Conservation (phyloP, 1,140 invertebrate species). For the Pinna nobilis region DNA sequence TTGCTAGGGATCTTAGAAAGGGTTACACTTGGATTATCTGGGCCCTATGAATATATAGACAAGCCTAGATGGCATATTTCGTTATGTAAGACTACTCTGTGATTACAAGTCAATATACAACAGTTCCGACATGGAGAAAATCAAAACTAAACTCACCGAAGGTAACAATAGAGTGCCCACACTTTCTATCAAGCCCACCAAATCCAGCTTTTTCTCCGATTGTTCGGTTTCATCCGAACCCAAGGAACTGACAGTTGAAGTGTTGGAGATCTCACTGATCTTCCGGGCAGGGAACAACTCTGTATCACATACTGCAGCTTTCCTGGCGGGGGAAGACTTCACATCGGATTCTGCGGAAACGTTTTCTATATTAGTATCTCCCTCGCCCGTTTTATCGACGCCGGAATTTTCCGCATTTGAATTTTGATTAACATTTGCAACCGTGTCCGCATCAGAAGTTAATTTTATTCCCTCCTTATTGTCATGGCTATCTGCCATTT, state of each 20-base stretch:
- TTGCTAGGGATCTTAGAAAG: no score
- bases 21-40: no score
- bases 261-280: not conserved
- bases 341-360: not conserved
- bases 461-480: not conserved
- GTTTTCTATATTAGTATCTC: not conserved
- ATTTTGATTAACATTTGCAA: no score
- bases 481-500: not conserved
- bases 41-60: no score
- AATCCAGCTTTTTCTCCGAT: constrained; percentile 52
- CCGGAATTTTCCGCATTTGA: not conserved
- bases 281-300: not conserved
- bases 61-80: no score
- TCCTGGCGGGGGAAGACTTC: not conserved
- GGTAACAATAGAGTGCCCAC: constrained; percentile 62
- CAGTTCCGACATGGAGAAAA: no score
- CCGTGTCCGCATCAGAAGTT: not conserved
- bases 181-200: constrained; percentile 59
- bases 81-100: no score
- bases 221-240: constrained; percentile 29
- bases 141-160: constrained; percentile 65
- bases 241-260: constrained; percentile 4
- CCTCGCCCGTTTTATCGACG: not conserved
- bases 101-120: no score
- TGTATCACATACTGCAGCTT: not conserved